Conservation (phyloP, 2,888 invertebrate species). For the Agonopterix heracliana region DNA sequence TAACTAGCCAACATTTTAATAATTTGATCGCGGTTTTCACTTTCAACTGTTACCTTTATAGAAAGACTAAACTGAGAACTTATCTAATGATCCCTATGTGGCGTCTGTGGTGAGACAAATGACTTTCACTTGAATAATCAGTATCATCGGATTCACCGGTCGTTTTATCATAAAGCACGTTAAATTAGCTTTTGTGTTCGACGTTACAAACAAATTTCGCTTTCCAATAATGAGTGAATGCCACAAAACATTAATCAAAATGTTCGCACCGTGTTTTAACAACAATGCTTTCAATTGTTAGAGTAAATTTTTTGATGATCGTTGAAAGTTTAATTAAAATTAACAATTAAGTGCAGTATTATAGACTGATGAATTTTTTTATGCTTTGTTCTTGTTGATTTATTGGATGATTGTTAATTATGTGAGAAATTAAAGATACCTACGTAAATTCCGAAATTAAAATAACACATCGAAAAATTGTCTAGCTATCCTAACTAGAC, state of each 20-base stretch:
- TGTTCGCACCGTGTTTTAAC: slow-evolving; percentile 1
- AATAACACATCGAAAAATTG: no score
- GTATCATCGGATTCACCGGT: slow-evolving; percentile 18
- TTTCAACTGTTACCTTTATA: slow-evolving; percentile 9
- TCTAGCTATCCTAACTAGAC: slow-evolving; percentile 9
- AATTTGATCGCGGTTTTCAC: slow-evolving; percentile 11
- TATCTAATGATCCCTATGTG: slow-evolving; percentile 2
- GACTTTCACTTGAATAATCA: slow-evolving; percentile 47
- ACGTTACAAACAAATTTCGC: slow-evolving; percentile 27
- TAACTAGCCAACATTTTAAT: not conserved
- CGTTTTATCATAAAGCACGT: slow-evolving; percentile 29
- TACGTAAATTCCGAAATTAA: no score
- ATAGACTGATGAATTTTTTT: no score
- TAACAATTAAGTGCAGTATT: not conserved
- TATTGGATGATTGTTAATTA: no score
- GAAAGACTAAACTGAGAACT: not conserved
- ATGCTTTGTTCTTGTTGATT: no score
- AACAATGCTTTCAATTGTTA: not conserved
- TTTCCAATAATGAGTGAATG: slow-evolving; percentile 27
- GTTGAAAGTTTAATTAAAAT: not conserved
- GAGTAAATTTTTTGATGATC: not conserved
- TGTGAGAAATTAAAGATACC: no score
- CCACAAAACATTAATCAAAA: slow-evolving; percentile 21
- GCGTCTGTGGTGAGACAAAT: slow-evolving; percentile 33
- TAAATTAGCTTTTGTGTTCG: slow-evolving; percentile 28